Evolutionary conservation across 2,888 invertebrate species (phyloP), one percentile per base, ranked within the genome.

Genomic region (Epinotia demarniana): DNA sequence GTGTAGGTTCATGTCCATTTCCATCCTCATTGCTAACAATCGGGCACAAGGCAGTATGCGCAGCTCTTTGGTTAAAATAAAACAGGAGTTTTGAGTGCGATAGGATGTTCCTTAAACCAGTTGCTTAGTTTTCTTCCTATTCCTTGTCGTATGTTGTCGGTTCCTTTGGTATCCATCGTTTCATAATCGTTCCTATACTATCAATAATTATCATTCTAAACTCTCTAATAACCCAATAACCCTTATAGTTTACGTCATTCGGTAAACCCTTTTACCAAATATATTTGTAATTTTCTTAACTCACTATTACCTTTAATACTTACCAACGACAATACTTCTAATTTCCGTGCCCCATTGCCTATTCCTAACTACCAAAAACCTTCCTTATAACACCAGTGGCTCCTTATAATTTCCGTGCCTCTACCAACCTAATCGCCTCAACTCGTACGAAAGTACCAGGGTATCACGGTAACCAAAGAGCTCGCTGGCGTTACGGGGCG

Each of bases 401-500:
- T 46, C 62, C 62, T 62, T 11, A 63, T 27, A 60, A 60, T 27
- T 23, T 27, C 13, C 27, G 13, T 27, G 23, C 13, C 63, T 16
- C 16, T 3, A 3, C 8, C 19, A 16, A 46, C 53, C 53, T 53
- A 53, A 53, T n/a, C n/a, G 2, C 53, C 53, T 13, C 53, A 6
- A 53, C 53, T 53, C 53, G 53, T 53, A 53, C 53, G 53, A n/a
- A 61, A 27, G 60, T 60, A 61, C n/a, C n/a, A 53, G 23, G 49
- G 27, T 23, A n/a, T 39, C 13, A 57, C 6, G 55, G 43, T 70
- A 77, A 78, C 79, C 80, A 81, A 79, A 81, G 82, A 78, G 82
- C 79, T 80, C 66, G 77, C 80, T 81, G 78, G 79, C 77, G 79
- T 79, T 73, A 80, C 83, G 77, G 77, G 79, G 79, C 77, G 81